These are phyloP conservation scores for Olivierus martensii DNA, from an alignment of 1,140 invertebrate genomes.

Conservation along the genomic window DNA sequence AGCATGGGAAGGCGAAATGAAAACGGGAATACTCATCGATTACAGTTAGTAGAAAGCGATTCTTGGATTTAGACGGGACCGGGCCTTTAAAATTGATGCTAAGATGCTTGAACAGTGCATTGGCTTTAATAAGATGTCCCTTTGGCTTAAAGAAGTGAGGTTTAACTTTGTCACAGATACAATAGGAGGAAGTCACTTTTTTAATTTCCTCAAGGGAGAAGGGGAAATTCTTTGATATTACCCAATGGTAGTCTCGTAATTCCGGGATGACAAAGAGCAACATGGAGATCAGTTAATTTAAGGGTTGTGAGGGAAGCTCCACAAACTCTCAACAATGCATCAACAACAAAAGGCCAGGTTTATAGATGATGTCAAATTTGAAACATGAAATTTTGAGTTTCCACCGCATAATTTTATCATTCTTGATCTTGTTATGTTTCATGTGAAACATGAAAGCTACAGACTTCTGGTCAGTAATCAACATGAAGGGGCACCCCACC, in stretches of 20 bases:
- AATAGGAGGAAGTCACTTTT: not conserved
- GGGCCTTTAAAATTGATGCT: not conserved
- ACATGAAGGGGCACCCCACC: not conserved
- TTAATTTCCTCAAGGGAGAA: conserved; percentile 5
- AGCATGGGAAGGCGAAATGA: too few relatives aligned
- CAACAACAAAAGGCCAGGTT: not conserved
- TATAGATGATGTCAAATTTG: conserved; percentile 9
- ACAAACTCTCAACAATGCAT: conserved; percentile 2
- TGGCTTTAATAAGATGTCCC: not conserved
- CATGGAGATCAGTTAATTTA: not conserved
- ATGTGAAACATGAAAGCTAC: conserved; percentile 12
- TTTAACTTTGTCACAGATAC: not conserved
- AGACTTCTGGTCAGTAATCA: conserved; percentile 2
- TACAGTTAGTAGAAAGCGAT: too few relatives aligned
- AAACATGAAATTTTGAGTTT: conserved; percentile 6
- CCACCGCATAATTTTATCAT: conserved; percentile 12
- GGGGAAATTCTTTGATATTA: not conserved
- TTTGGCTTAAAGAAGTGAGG: not conserved
- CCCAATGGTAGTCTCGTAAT: conserved; percentile 2
- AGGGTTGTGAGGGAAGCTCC: not conserved
- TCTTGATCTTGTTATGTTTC: conserved; percentile 9
- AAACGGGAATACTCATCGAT: too few relatives aligned
- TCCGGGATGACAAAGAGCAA: conserved; percentile 7
- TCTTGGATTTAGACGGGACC: too few relatives aligned
- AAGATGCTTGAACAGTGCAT: not conserved